Base-by-base conservation (phyloP, 1,140 invertebrate genomes). In the Diuraphis noxia region DNA sequence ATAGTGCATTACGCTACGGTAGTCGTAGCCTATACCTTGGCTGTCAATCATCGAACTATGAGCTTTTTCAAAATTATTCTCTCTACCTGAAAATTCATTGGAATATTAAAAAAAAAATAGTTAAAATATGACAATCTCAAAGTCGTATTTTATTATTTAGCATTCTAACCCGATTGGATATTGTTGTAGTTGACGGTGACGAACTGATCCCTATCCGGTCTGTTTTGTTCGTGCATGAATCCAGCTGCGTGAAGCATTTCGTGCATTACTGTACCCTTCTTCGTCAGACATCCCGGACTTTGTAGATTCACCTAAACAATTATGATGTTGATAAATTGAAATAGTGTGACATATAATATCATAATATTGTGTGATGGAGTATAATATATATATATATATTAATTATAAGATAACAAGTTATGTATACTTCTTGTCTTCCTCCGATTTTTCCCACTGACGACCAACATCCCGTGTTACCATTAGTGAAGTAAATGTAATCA, bases 161-260 rank as follows among this genome's bases (percentile, higher is more conserved):
- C 19, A 52, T 52, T 72, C 79, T 85, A 93, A 95, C 96, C 96
- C 84, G 93, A 93, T 93, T 95, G 94, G 36, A 98, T 96, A 93
- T 98, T 98, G 2, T 96, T 92, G 93, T 96, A 97, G 56, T 95
- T 94, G 40, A 98, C 95, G 8, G 93, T 94, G 1, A 98, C 96
- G 93, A 95, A 97, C 41, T 96, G 94, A 93, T 98, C 97, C 34
- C 98, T 94, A 92, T 98, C 97, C 43, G 94, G 95, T 41, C 97
- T 95, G 92, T 96, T 97, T 93, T 98, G 97, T 93, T 98, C 97
- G 93, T 98, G 98, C 93, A 97, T 95, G 93, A 98, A 98, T 1
- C 98, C 98, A 36, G 97, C 93, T 0, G 96, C 96, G 92, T 98
- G 97, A 95, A 98, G 96, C 92, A 98, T 93, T 93, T 98, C 97